These are phyloP conservation scores for Drosophila triauraria DNA, from an alignment of 1,140 invertebrate genomes.

Conservation along the genomic window DNA sequence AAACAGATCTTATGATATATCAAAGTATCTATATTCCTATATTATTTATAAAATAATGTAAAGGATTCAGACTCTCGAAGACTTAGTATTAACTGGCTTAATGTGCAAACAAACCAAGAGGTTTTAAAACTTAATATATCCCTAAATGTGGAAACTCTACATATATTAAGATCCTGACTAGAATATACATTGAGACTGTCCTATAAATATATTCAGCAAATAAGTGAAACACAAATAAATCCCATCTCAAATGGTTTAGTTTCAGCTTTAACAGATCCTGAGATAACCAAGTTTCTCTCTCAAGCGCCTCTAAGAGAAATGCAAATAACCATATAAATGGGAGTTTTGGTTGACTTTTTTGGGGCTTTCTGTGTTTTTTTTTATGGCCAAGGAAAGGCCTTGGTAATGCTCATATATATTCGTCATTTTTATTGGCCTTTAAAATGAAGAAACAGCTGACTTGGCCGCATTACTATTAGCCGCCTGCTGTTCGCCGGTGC, in stretches of 20 bases:
- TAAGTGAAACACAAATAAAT: no score
- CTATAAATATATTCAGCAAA: no score
- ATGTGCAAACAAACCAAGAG: neutral
- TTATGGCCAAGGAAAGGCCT: constrained; percentile 6
- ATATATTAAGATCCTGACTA: no score
- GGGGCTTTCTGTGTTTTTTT: neutral
- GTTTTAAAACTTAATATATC: neutral
- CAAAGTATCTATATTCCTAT: no score
- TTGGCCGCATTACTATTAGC: constrained; percentile 26
- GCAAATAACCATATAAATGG: constrained; percentile 3
- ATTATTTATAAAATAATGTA: no score
- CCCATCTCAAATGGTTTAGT: neutral
- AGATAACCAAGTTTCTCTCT: neutral
- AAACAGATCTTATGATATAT: no score
- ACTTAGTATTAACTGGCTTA: no score
- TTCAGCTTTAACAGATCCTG: neutral
- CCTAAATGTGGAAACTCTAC: neutral
- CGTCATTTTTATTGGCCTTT: constrained; percentile 10
- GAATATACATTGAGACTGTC: neutral
- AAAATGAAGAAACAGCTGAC: constrained; percentile 18
- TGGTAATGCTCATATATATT: constrained; percentile 9
- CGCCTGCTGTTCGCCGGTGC: constrained; percentile 33
- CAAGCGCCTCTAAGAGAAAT: neutral
- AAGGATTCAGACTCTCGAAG: no score
- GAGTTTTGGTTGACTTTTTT: neutral